phyloP scores from a whole-genome alignment of 2,113 vertebrate species.

The Mohoua ochrocephala region DNA sequence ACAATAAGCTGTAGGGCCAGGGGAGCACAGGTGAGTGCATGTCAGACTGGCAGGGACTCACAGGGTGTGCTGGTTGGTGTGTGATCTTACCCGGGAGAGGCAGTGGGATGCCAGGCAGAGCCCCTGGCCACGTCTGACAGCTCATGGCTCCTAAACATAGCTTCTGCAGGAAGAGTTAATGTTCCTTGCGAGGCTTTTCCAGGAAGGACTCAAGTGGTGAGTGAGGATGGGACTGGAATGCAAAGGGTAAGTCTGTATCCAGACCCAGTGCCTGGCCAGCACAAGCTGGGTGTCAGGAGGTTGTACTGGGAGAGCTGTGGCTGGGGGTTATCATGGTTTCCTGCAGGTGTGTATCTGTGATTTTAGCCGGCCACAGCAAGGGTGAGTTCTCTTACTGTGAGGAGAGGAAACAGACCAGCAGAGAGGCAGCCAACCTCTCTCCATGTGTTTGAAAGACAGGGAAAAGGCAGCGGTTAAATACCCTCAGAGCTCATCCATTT shows the following conservation, averaged over 20 bases:
- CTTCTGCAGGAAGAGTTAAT: not conserved
- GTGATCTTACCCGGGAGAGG: not conserved
- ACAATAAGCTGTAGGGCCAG: not conserved
- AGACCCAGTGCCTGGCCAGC: rapidly evolving
- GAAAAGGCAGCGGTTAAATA: not conserved
- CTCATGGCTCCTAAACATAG: not conserved
- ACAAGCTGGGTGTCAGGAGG: not conserved
- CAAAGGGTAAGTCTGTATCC: not conserved
- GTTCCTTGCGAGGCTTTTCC: not conserved
- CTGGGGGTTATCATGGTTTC: not conserved
- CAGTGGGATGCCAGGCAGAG: not conserved
- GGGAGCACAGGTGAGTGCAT: not conserved
- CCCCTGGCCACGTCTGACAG: rapidly evolving
- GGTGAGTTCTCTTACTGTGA: not conserved
- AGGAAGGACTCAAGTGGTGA: not conserved
- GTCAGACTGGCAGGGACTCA: not conserved
- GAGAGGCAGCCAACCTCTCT: not conserved
- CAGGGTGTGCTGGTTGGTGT: not conserved
- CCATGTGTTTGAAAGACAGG: rapidly evolving
- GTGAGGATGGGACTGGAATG: not conserved
- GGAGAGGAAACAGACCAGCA: not conserved
- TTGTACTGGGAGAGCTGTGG: not conserved
- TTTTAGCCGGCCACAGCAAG: not conserved
- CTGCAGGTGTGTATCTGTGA: not conserved
- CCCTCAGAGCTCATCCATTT: not conserved